Evolutionary conservation across 2,113 vertebrate species (phyloP).

Genomic region (Alectura lathami): DNA sequence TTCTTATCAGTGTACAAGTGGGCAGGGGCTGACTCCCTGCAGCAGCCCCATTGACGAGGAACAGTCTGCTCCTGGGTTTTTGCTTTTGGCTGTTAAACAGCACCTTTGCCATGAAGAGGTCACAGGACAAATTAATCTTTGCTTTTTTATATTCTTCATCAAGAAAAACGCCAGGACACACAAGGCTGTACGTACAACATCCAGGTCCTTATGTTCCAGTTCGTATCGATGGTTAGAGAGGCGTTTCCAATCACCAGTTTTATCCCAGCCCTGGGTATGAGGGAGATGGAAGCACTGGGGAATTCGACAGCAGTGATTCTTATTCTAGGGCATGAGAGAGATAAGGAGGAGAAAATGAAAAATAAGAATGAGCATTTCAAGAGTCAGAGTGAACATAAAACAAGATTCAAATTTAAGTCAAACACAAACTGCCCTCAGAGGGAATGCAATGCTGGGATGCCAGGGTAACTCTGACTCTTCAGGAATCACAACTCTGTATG

Average conservation of each 20-base stretch:
- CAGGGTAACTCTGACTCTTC: neutral
- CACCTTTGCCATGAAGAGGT: neutral
- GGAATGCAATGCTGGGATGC: neutral
- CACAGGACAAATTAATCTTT: neutral
- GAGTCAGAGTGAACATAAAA: neutral
- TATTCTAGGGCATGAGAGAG: constrained; percentile 58
- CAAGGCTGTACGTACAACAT: constrained; percentile 69
- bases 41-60: neutral
- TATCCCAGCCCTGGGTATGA: constrained; percentile 68
- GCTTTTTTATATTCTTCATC: neutral
- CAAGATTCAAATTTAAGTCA: neutral
- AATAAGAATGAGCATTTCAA: neutral
- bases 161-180: neutral
- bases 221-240: constrained; percentile 38
- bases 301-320: constrained; percentile 68
- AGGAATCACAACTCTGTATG: neutral
- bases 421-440: neutral
- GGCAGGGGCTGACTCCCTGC: neutral
- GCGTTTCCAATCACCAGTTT: constrained; percentile 67
- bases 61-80: neutral
- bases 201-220: constrained; percentile 72
- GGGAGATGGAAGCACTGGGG: constrained; percentile 69
- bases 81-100: neutral
- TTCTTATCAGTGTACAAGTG: neutral
- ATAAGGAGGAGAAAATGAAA: neutral